Evolutionary conservation across 1,140 invertebrate genomes (phyloP), one percentile per base, ranked within the genome.

Genomic region (Macrocentrus cingulum): DNA sequence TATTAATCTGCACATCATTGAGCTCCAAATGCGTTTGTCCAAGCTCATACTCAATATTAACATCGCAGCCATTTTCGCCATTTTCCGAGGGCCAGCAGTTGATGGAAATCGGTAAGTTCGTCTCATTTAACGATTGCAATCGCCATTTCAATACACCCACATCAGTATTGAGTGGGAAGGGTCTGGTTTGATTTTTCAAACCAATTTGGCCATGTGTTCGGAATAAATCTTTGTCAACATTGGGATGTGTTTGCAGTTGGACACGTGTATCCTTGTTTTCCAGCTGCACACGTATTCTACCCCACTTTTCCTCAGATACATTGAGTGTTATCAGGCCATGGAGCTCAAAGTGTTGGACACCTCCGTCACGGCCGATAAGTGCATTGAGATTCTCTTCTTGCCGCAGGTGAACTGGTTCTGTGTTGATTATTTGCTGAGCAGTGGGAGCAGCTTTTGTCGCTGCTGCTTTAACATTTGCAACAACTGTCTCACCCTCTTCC

Each of bases 81-180:
- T 91, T 93, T 77, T 98, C 95, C 22, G 95, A 95, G n/a, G 97
- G 96, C 96, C 97, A 99, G 79, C 95, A 98, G 75, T 98, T 99
- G 66, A 99, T 93, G 58, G 90, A 88, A 53, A 94, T 72, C n/a
- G 95, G 95, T 68, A 97, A 87, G 54, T 88, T 84, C 59, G 84
- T 81, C 70, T 94, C 90, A 63, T 97, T 89, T 62, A 86, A 84
- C 15, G 89, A 88, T 68, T 91, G 89, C 59, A 95, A 88, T 60
- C 94, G 82, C 96, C 96, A 99, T 79, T 98, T 98, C 6, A 99
- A 81, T 29, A 99, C 92, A 25, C 95, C 95, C 53, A 99, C 94
- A 79, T 98, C 97, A n/a, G 92, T 93, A 71, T 95, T 89, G 2
- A 97, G 69, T 13, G 97, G 97, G 81, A 98, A 99, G 36, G 96